Base-by-base conservation (phyloP, 2,888 invertebrate species). In the Drosophila subquinaria region DNA sequence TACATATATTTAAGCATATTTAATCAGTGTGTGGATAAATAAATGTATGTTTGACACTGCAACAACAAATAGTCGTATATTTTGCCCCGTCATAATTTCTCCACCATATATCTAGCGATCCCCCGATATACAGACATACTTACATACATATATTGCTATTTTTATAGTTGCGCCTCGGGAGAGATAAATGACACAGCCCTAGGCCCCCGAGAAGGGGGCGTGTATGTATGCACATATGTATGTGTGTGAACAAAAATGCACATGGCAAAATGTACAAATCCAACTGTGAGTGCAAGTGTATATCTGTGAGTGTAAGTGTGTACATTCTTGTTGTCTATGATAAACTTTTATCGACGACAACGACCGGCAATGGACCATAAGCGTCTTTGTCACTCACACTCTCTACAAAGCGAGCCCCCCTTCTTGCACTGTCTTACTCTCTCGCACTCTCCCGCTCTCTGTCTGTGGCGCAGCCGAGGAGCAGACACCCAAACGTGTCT, bases 91-190 rank as follows among this genome's bases (percentile, higher is more conserved):
- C 53, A 57, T 45, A 57, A 57, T 42, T 57, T 64, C 27, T 38
- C 64, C 17, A 48, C 38, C 15, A 40, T 56, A 55, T 71, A 43
- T 56, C 64, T 73, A 42, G 59, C 27, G 51, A 42, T 53, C 47
- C 52, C 52, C 47, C n/a, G n/a, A 48, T 65, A 30, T 9, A 20
- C 17, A 51, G 2, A 30, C 45, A n/a, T n/a, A 38, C 27, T 5
- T 17, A 13, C 27, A 27, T 17, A 13, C 42, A 42, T 17, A 38
- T 47, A 43, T 38, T 17, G 62, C 67, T 71, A 71, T 71, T 67
- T 71, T 71, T 71, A 71, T 71, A 62, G 52, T 61, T 57, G 56
- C 70, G 70, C 66, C 50, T 47, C 15, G 42, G 65, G 36, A 53
- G 48, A 60, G 53, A 69, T 65, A 65, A 53, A 6, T 27, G 62